A percentile compares a stretch with the other conserved stretches of the same genome.
Evolutionary conservation across 2,113 vertebrate genomes (phyloP).

Genomic region (Regulus satrapa): DNA sequence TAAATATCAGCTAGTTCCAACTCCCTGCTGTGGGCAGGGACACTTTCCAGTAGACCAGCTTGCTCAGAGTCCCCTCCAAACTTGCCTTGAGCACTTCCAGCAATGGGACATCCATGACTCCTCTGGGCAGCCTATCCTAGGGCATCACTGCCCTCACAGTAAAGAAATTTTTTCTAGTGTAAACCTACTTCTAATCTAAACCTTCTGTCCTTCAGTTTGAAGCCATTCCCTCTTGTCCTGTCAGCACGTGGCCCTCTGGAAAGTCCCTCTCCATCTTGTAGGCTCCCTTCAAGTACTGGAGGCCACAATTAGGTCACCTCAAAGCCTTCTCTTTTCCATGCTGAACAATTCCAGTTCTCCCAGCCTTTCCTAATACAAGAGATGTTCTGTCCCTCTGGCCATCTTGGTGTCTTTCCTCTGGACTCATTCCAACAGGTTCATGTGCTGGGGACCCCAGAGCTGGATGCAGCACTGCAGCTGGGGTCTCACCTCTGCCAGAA

Average conservation of each 20-base stretch:
- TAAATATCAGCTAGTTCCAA: neutral
- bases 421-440: neutral
- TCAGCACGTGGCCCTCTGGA: neutral
- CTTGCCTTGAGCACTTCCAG: neutral
- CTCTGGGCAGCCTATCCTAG: neutral
- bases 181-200: neutral
- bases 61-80: neutral
- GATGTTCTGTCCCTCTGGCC: neutral
- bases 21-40: neutral
- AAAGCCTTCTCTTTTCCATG: neutral
- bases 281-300: neutral
- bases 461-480: too few species aligned
- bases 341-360: neutral
- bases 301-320: neutral
- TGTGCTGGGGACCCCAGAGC: neutral
- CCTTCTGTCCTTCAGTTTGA: neutral
- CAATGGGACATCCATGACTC: neutral
- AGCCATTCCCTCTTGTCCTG: neutral
- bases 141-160: neutral
- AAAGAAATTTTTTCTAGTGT: neutral
- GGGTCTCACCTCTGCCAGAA: neutral
- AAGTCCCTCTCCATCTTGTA: neutral
- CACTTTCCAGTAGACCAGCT: neutral
- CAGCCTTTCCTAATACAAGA: neutral
- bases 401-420: neutral